A percentile compares a stretch with the other conserved stretches of the same genome.
These are phyloP conservation scores for Hyperoplus immaculatus DNA, from an alignment of 2,797 vertebrate species.

Conservation along the genomic window DNA sequence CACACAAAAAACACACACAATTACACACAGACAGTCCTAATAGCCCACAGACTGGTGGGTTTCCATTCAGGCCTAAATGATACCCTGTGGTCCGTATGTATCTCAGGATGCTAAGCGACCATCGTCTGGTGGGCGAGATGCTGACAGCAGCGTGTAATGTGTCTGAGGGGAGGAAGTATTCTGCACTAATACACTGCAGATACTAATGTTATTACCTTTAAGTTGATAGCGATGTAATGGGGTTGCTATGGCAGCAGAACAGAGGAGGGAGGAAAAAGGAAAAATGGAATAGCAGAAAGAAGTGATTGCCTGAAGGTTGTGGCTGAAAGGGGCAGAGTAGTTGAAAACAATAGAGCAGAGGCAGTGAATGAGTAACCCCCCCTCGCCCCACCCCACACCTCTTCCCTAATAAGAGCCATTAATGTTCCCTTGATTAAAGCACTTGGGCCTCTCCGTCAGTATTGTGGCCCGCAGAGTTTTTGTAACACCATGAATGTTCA, in stretches of 20 bases:
- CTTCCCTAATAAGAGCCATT: background rate
- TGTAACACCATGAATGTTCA: conserved; percentile 21
- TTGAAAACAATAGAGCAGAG: conserved; percentile 12
- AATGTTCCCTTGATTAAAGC: conserved; percentile 41
- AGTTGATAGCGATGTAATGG: conserved; percentile 45
- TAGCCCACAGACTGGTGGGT: conserved; percentile 39
- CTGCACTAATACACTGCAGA: conserved; percentile 40
- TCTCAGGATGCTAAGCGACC: conserved; percentile 26
- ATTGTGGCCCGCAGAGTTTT: conserved; percentile 7
- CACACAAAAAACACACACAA: background rate
- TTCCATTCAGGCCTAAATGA: conserved; percentile 41
- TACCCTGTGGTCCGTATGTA: conserved; percentile 41
- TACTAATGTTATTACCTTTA: conserved; percentile 55
- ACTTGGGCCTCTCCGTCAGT: conserved; percentile 21
- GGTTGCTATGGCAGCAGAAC: conserved; percentile 11
- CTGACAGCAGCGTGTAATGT: conserved; percentile 40
- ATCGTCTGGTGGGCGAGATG: conserved; percentile 32
- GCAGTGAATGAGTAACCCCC: conserved; percentile 7
- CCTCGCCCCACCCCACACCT: background rate
- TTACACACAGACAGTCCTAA: conserved; percentile 27
- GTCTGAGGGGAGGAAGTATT: conserved; percentile 10
- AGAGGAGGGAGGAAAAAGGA: background rate
- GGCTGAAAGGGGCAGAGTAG: conserved; percentile 23
- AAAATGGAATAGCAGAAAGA: conserved; percentile 9
- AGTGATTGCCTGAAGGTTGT: conserved; percentile 2